Conservation (phyloP, 1,140 invertebrate species). For the Cyphomyrmex costatus region DNA sequence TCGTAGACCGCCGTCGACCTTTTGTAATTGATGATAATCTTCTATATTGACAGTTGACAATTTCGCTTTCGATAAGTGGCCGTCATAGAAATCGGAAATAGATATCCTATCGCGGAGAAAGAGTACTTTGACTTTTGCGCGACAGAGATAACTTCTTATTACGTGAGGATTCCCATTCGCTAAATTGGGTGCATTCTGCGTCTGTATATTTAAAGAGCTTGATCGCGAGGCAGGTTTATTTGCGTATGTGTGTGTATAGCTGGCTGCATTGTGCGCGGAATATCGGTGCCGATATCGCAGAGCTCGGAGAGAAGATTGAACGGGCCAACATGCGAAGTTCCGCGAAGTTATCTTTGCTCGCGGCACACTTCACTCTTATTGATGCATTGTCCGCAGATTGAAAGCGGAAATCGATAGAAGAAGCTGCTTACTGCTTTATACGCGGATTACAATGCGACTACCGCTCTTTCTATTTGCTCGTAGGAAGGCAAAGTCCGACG, state of each 20-base stretch:
- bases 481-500: not conserved
- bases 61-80: constrained; percentile 25
- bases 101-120: constrained; percentile 24
- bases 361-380: constrained; percentile 53
- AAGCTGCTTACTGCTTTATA: constrained; percentile 57
- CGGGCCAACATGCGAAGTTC: constrained; percentile 25
- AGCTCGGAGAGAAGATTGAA: constrained; percentile 40
- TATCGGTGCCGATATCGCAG: constrained; percentile 47
- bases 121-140: constrained; percentile 23
- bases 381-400: constrained; percentile 56
- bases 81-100: constrained; percentile 29
- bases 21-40: constrained; percentile 46
- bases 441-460: constrained; percentile 31
- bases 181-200: constrained; percentile 41
- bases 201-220: constrained; percentile 57
- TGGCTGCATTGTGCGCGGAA: not conserved
- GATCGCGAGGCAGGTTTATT: not conserved
- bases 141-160: constrained; percentile 42
- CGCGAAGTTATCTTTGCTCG: constrained; percentile 56
- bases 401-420: constrained; percentile 55
- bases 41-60: constrained; percentile 52
- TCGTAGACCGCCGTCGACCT: constrained; percentile 31
- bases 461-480: not conserved
- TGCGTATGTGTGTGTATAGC: not conserved
- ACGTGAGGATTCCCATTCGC: constrained; percentile 31